Evolutionary conservation across 2,797 vertebrate species (phyloP).

Genomic region (Schizopygopsis pylzovi): DNA sequence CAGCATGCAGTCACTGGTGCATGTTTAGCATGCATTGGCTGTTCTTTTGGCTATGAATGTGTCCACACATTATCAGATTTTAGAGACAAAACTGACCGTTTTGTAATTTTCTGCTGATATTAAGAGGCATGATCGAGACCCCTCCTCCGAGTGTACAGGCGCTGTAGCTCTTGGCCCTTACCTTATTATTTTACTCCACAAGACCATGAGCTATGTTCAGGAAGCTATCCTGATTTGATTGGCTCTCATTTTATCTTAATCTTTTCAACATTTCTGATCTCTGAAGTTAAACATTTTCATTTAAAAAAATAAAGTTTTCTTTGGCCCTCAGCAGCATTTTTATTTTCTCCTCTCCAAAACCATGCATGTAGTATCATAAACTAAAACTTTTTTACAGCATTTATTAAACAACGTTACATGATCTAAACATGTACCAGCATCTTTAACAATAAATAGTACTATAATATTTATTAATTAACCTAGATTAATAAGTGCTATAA

Average conservation of each 20-base stretch:
- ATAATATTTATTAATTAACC: neutral
- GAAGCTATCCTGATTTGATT: conserved; percentile 69
- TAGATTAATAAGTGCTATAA: neutral
- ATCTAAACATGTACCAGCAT: neutral
- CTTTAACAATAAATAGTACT: neutral
- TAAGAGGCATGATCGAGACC: conserved; percentile 1
- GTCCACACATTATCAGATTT: neutral
- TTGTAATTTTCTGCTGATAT: conserved; percentile 35
- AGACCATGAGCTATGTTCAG: conserved; percentile 59
- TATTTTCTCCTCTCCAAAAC: conserved; percentile 22
- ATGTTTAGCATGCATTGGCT: neutral
- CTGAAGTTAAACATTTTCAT: conserved; percentile 43
- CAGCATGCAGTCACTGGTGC: neutral
- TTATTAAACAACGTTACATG: neutral
- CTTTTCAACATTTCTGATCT: conserved; percentile 59
- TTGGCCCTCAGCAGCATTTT: conserved; percentile 26
- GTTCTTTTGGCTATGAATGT: neutral
- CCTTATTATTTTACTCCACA: conserved; percentile 63
- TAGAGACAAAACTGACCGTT: neutral
- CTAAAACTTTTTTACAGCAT: neutral
- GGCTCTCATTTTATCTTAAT: conserved; percentile 62
- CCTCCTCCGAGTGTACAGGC: conserved; percentile 33
- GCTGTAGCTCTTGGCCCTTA: conserved; percentile 60
- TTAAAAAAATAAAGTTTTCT: conserved; percentile 9
- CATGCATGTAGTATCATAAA: conserved; percentile 2